Conservation (phyloP, 2,797 vertebrate genomes). For the Melanotaenia nigrans region DNA sequence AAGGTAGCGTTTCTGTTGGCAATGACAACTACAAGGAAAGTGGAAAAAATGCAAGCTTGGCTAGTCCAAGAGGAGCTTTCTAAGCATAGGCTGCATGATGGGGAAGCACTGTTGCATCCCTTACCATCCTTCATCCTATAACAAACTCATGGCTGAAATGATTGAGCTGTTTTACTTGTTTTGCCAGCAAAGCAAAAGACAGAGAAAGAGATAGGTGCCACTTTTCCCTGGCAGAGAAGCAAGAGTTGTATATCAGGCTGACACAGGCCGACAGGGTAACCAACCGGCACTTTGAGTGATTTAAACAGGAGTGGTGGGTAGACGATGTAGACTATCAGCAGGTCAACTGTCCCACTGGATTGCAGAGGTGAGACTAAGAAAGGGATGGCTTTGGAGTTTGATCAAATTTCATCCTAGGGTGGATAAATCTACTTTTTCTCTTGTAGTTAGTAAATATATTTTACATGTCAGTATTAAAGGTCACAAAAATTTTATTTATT, state of each 20-base stretch:
- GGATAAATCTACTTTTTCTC: background rate
- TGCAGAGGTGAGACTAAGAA: background rate
- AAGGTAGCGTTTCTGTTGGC: background rate
- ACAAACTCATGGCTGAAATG: background rate
- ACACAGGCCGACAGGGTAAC: background rate
- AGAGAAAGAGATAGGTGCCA: background rate
- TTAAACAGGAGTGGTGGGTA: conserved; percentile 1
- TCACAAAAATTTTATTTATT: background rate
- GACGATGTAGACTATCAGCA: background rate
- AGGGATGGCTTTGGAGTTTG: background rate
- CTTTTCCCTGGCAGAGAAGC: background rate
- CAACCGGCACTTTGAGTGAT: background rate
- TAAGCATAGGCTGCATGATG: background rate
- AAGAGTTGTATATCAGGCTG: background rate
- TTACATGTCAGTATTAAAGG: background rate
- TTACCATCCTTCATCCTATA: background rate
- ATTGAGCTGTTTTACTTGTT: background rate
- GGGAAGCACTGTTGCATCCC: background rate
- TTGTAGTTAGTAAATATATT: background rate
- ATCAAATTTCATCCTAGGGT: background rate
- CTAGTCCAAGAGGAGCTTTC: background rate
- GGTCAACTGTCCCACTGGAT: background rate
- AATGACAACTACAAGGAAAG: background rate
- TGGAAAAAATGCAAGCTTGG: background rate
- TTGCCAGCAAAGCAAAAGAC: background rate